Evolutionary conservation across 2,113 vertebrate species (phyloP), one percentile per base, ranked within the genome.

Genomic region (Saguinus midas): DNA sequence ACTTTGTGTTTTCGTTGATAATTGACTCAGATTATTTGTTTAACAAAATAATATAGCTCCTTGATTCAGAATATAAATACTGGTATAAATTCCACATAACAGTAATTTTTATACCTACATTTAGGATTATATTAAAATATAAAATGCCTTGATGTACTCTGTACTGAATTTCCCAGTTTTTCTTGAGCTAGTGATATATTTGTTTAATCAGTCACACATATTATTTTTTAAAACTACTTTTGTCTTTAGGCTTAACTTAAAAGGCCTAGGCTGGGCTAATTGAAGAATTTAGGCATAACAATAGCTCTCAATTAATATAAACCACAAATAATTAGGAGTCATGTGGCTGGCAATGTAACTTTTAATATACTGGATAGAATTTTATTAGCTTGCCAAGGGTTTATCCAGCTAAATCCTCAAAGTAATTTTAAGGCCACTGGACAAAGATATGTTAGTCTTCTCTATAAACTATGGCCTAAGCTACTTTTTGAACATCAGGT

Each of bases 21-120:
- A 93, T 84, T 79, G 68, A 96, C 55, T 75, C 29, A 70, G 89
- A n/a, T 86, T 25, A 91, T 91, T 81, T 96, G 17, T 79, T 96
- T 61, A 43, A 58, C 8, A 83, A 43, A 93, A 86, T 27, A 68
- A 68, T n/a, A 40, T 16, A 95, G 32, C 52, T 75, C 23, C 27
- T 87, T 68, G 58, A 75, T 27, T 52, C 18, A 75, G 52, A 82
- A 45, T 68, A 29, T 52, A 91, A 85, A 82, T 85, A 18, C 29
- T 55, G 32, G 23, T 75, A n/a, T 80, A 6, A 76, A 78, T 88
- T 95, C 27, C 17, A 61, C 66, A 50, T 85, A 89, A 57, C 76
- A 73, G 20, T 17, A 79, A 18, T 80, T 52, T 94, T 81, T 72
- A 3, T 1, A 75, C 10, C 45, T 87, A 86, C 75, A 73, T 95